Conservation (phyloP, 2,888 invertebrate species). For the Tinea pellionella region DNA sequence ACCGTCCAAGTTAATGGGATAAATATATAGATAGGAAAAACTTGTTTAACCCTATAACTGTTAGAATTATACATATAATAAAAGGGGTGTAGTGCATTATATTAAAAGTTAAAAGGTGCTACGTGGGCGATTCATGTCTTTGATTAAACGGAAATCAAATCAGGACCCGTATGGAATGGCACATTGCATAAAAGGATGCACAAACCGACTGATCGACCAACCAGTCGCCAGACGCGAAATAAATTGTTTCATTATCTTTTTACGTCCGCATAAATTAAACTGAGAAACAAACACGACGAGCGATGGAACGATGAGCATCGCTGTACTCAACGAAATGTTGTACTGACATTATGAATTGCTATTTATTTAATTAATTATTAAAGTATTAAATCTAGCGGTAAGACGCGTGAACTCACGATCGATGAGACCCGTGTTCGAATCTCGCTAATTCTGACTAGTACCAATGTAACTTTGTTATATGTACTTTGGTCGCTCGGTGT, state of each 20-base stretch:
- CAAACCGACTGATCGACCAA: conserved; percentile 8
- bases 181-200: conserved; percentile 1
- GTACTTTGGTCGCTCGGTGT: too few species aligned
- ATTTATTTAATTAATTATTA: background rate
- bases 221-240: conserved; percentile 16
- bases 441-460: too few species aligned
- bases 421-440: too few species aligned
- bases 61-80: too few species aligned
- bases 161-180: conserved; percentile 8
- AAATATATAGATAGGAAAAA: too few species aligned
- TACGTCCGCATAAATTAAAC: conserved; percentile 20
- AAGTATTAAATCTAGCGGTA: too few species aligned
- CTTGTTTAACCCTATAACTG: too few species aligned
- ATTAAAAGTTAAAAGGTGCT: background rate
- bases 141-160: conserved; percentile 10
- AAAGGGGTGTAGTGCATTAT: background rate
- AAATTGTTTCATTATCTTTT: conserved; percentile 20
- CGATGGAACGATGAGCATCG: conserved; percentile 14
- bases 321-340: background rate
- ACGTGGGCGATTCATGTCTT: background rate
- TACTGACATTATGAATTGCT: conserved; percentile 2
- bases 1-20: too few species aligned
- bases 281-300: conserved; percentile 16
- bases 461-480: too few species aligned
- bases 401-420: too few species aligned